Base-by-base conservation (phyloP, 2,113 vertebrate genomes). In the Pantherophis guttatus region DNA sequence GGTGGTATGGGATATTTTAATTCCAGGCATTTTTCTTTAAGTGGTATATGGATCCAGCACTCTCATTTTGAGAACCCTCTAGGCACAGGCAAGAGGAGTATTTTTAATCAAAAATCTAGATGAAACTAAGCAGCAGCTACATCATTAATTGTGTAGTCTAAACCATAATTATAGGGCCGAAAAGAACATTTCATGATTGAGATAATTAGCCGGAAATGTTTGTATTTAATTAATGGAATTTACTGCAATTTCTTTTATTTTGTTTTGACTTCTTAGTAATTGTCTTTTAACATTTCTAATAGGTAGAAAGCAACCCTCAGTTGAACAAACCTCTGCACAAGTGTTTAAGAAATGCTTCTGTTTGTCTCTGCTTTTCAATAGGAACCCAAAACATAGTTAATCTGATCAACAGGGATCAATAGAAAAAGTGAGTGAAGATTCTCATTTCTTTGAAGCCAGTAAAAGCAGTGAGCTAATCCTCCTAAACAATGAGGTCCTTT, bases 341-440 rank as follows among this genome's bases (percentile, higher is more conserved):
- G 59, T 95, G 95, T 96, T 97, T 96, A 95, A 97, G 97, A 96
- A 90, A 90, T 86, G 96, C 97, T 97, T 97, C 95, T 96, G 86
- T 97, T 97, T 97, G 95, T 95, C 97, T 97, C 96, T 97, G 97
- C 97, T 97, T 87, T 98, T 98, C 96, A 94, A 90, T 91, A 96
- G 95, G 96, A 98, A 98, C 97, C 97, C 97, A 97, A 98, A 98
- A 97, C 97, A 98, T 97, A 97, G 97, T 97, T 98, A 98, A 98
- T 98, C 97, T 97, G 97, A 98, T 97, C 96, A 97, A 96, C 95
- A 1, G 53, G 95, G 97, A 98, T 98, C 97, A 98, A 97, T 96
- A 96, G 97, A 95, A 96, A 97, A 97, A 93, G 97, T 96, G 95
- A 97, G 95, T 95, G 96, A 97, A 97, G 97, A 98, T 97, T 96